These are phyloP conservation scores for Hirtodrosophila histrioides DNA, from an alignment of 2,888 invertebrate species.

Conservation along the genomic window DNA sequence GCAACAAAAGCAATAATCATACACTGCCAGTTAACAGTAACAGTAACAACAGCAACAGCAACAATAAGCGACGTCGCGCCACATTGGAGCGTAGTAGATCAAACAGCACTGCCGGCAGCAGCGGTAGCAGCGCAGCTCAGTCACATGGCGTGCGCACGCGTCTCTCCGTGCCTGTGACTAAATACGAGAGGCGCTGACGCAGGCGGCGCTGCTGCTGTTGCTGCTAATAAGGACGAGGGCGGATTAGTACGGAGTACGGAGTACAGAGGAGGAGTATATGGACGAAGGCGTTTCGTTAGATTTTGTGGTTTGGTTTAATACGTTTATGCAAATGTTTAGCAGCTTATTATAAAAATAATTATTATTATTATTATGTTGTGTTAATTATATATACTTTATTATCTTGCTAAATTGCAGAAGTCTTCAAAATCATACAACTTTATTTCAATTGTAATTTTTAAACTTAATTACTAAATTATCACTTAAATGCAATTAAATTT, in stretches of 20 bases:
- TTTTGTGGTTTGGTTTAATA: conserved; percentile 29
- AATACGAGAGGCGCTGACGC: conserved; percentile 83
- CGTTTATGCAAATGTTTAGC: conserved; percentile 9
- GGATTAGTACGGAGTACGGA: too few species aligned
- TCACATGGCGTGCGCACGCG: conserved; percentile 84
- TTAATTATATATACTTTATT: conserved; percentile 23
- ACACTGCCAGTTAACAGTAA: conserved; percentile 65
- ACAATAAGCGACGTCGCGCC: conserved; percentile 84
- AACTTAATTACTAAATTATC: conserved; percentile 18
- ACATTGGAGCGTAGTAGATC: conserved; percentile 68
- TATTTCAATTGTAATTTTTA: conserved; percentile 24
- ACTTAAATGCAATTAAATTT: conserved; percentile 17
- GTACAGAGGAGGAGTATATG: neutral
- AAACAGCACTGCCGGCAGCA: conserved; percentile 52
- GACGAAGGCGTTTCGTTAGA: conserved; percentile 21
- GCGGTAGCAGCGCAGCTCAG: conserved; percentile 34
- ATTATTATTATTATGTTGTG: conserved; percentile 37
- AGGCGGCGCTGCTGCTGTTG: conserved; percentile 59
- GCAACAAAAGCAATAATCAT: conserved; percentile 73
- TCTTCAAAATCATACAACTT: conserved; percentile 17
- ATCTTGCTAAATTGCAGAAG: conserved; percentile 17
- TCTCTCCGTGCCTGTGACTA: conserved; percentile 84
- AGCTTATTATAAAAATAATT: conserved; percentile 8
- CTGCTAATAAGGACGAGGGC: conserved; percentile 42
- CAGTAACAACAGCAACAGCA: conserved; percentile 31